Evolutionary conservation across 2,888 invertebrate species (phyloP), one percentile per base, ranked within the genome.

Genomic region (Pteria penguin): DNA sequence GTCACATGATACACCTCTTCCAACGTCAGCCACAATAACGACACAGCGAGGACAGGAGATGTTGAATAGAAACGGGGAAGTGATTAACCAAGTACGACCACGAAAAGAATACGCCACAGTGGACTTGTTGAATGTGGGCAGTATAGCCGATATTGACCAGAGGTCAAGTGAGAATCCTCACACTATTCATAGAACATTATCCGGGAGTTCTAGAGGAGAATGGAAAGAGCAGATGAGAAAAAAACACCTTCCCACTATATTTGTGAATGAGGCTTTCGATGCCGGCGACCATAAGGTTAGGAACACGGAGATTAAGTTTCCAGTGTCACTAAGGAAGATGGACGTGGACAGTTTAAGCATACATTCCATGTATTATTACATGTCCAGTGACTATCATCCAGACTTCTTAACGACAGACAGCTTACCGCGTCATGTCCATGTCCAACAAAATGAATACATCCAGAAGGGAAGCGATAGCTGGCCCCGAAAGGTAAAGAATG

Each of bases 151-250:
- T 14, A 36, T 36, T 36, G 45, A 36, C 14, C 45, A 36, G 45
- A 36, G 14, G 45, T n/a, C n/a, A n/a, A n/a, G n/a, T 55, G 4
- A 5, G 8, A 24, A 60, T 24, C 14, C 26, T 14, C 62, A 72
- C 18, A 82, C 82, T 65, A 61, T 86, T 18, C 62, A 75, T 45
- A 77, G 85, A 5, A 74, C 79, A 22, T 74, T 81, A 18, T 85
- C 85, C 0, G 72, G 79, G 1, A 79, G 79, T 54, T 84, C 88
- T 18, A 75, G 84, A 18, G 69, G 78, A 18, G 85, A 85, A 52
- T 87, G 87, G 86, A 87, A 85, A 65, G 87, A 87, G n/a, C 82
- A 85, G 54, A 86, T 87, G 84, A 81, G 83, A 52, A 84, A 84
- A 67, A 87, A 88, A 74, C 85, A 89, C 71, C 79, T 89, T 1